Evolutionary conservation across 2,113 vertebrate species (phyloP).

Genomic region (Aleadryas rufinucha): DNA sequence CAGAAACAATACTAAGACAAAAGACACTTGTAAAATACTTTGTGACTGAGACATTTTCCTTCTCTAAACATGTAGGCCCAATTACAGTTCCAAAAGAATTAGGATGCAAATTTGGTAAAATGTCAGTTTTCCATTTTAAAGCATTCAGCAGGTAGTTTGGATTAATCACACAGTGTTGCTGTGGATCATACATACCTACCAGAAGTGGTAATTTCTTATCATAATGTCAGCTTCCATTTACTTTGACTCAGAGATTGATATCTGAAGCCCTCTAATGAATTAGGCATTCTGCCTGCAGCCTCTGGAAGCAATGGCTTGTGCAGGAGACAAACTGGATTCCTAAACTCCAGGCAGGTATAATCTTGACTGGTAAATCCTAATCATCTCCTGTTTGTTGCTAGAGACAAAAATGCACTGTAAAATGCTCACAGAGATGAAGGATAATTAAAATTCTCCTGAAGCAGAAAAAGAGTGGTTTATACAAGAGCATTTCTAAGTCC

Average conservation of each 20-base stretch:
- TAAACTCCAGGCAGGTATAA: neutral
- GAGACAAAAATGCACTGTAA: neutral
- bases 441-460: neutral
- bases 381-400: neutral
- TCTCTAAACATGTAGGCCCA: neutral
- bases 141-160: neutral
- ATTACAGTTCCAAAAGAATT: neutral
- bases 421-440: neutral
- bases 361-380: neutral
- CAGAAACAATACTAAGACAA: neutral
- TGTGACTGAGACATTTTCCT: neutral
- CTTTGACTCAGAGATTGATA: conserved; percentile 7
- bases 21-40: neutral
- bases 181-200: neutral
- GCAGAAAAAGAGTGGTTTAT: neutral
- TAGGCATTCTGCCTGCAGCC: neutral
- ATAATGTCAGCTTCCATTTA: conserved; percentile 8
- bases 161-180: neutral
- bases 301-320: neutral
- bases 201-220: neutral
- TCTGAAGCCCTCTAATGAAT: conserved; percentile 3
- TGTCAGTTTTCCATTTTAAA: conserved; percentile 20
- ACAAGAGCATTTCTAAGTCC: neutral
- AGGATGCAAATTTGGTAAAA: neutral
- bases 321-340: neutral